phyloP scores from a whole-genome alignment of 2,113 vertebrate species.

The Amblyornis subalaris region DNA sequence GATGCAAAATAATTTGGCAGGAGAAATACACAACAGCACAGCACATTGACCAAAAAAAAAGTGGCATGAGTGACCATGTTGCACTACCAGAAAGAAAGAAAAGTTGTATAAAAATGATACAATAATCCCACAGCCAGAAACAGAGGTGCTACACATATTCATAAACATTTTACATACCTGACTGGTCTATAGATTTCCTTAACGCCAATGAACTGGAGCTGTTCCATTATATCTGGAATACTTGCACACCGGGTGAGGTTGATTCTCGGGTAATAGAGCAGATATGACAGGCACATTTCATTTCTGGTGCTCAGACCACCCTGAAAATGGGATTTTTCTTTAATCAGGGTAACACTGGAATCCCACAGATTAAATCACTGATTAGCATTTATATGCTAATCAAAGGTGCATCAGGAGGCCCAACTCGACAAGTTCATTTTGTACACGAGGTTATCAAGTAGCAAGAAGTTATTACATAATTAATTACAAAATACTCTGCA shows the following conservation, averaged over 20 bases:
- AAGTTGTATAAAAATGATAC: neutral
- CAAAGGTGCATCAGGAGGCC: neutral
- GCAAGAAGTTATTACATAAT: neutral
- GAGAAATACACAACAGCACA: neutral
- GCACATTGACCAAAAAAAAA: neutral
- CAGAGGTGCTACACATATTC: neutral
- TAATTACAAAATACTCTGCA: neutral
- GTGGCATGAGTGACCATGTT: neutral
- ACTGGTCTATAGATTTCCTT: constrained; percentile 84
- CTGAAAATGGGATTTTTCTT: constrained; percentile 65
- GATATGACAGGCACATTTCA: constrained; percentile 88
- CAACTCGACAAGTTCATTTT: neutral
- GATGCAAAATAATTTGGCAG: neutral
- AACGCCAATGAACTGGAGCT: constrained; percentile 86
- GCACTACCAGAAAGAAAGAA: neutral
- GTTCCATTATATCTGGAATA: constrained; percentile 84
- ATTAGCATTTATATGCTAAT: neutral
- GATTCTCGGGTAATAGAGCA: constrained; percentile 86
- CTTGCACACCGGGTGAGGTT: constrained; percentile 87
- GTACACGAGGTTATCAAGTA: neutral
- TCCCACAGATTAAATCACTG: neutral
- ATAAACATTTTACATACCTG: constrained; percentile 69
- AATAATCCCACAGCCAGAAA: neutral
- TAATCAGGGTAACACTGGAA: neutral
- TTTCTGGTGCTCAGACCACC: constrained; percentile 85